Evolutionary conservation across 2,888 invertebrate genomes (phyloP), one percentile per base, ranked within the genome.

Genomic region (Synanthedon myopaeformis): DNA sequence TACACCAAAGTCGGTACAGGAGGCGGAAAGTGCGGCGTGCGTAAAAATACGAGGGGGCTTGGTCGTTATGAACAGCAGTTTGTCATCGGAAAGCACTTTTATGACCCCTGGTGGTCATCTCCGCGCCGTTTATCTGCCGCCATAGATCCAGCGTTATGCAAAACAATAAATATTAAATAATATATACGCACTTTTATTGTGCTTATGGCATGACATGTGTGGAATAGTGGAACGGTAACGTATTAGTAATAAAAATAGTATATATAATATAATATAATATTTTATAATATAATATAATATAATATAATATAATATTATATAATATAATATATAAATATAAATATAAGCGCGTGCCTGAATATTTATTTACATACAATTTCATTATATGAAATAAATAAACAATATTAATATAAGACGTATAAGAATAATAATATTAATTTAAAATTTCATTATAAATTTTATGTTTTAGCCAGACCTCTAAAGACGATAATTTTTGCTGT

Each of bases 81-180:
- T 78, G 74, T 82, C 82, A 82, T 80, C 70, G 66, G 64, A 64
- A 65, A 72, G 65, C 74, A 68, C 67, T 72, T 76, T 80, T 79
- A 81, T 77, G 67, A 70, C 62, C 61, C 64, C 69, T 62, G 35
- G 66, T 65, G 76, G 79, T 76, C 74, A 71, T 65, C 67, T 55
- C 41, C 51, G 51, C 53, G 53, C 53, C 54, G 50, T 54, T 56
- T 64, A 64, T 65, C 64, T 60, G 55, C 52, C 59, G 55, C 52
- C 58, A 56, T 54, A 60, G 56, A 55, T 56, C 60, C 56, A 56
- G 61, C 57, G 60, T 52, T 54, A 58, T 57, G 58, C 56, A 52
- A 55, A 61, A 58, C 57, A 58, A 59, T 59, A 59, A 58, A 58
- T 54, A 56, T 50, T 49, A 42, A 35, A 56, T 54, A 50, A 35